A percentile compares a stretch with the other conserved stretches of the same genome.
Conservation (phyloP, 2,797 vertebrate species). For the Diplodus puntazzo region DNA sequence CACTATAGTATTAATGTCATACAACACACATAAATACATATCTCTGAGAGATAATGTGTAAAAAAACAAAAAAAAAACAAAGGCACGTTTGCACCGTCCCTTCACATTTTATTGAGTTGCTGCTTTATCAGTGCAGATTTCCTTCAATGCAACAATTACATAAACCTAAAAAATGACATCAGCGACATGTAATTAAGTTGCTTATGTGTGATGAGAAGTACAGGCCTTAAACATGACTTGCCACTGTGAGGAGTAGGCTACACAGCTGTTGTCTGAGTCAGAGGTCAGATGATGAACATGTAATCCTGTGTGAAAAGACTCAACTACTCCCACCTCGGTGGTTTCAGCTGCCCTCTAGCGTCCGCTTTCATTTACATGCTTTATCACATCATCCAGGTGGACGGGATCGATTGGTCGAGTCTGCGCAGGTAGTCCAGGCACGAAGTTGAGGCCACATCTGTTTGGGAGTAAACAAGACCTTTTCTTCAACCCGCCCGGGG, state of each 20-base stretch:
- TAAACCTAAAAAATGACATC: neutral
- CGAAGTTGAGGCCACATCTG: conserved; percentile 29
- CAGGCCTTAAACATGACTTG: neutral
- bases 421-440: conserved; percentile 49
- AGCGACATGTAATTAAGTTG: neutral
- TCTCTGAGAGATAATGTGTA: no score
- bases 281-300: conserved; percentile 18
- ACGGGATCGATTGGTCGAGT: conserved; percentile 69
- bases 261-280: conserved; percentile 24
- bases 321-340: neutral
- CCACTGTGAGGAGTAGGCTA: conserved; percentile 21
- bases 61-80: no score
- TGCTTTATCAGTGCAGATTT: neutral
- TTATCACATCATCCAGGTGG: conserved; percentile 61
- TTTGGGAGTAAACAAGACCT: conserved; percentile 60
- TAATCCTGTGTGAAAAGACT: neutral
- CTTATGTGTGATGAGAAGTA: neutral
- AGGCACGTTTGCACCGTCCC: neutral
- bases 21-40: neutral
- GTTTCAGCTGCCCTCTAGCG: conserved; percentile 75
- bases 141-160: neutral
- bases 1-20: neutral
- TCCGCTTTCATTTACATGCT: neutral
- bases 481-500: neutral
- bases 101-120: neutral